Evolutionary conservation across 1,140 invertebrate genomes (phyloP).

Genomic region (Aradophagus sp.): DNA sequence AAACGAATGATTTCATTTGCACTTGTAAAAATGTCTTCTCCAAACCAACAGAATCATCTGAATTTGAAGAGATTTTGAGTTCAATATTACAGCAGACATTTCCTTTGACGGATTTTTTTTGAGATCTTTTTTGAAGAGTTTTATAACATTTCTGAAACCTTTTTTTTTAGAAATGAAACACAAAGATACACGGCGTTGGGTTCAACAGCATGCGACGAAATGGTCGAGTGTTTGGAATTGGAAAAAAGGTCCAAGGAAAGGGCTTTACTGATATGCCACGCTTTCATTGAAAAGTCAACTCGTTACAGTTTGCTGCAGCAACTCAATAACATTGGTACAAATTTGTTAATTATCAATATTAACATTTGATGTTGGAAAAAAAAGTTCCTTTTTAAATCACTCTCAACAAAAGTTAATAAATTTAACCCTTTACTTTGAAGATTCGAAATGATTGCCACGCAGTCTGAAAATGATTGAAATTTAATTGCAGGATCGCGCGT

Average conservation of each 20-base stretch:
- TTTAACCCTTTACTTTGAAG: too few species aligned
- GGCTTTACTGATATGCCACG: constrained; percentile 78
- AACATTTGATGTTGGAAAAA: too few species aligned
- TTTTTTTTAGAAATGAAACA: constrained; percentile 74
- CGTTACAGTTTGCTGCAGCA: constrained; percentile 85
- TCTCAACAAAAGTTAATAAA: too few species aligned
- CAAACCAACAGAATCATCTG: too few species aligned
- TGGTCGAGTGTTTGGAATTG: constrained; percentile 78
- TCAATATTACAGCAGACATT: background rate
- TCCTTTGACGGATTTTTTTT: background rate
- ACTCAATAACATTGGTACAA: constrained; percentile 83
- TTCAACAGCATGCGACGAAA: constrained; percentile 73
- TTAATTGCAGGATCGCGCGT: constrained; percentile 83
- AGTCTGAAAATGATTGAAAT: constrained; percentile 6
- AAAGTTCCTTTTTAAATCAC: too few species aligned
- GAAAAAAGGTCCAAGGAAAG: constrained; percentile 79
- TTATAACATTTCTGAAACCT: too few species aligned
- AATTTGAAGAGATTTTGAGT: constrained; percentile 10
- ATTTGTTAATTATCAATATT: constrained; percentile 3
- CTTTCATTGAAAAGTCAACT: constrained; percentile 79
- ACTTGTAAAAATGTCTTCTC: too few species aligned
- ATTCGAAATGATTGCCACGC: background rate
- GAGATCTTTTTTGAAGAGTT: constrained; percentile 2
- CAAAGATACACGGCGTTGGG: constrained; percentile 83
- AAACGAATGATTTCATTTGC: too few species aligned